These are phyloP conservation scores for Hylaeus volcanicus DNA, from an alignment of 1,140 invertebrate genomes.

Conservation along the genomic window DNA sequence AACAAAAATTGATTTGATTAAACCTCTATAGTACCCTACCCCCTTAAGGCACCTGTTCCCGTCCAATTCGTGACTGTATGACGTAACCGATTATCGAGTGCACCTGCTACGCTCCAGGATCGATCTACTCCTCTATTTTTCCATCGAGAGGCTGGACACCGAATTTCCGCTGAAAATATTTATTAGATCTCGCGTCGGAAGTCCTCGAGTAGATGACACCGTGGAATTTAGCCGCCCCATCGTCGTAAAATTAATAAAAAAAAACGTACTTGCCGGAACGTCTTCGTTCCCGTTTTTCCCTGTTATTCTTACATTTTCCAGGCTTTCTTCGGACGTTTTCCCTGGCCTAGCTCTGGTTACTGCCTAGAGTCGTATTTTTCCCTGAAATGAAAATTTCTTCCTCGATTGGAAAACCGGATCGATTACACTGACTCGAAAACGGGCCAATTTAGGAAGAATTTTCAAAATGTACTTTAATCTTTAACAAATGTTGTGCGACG, in stretches of 20 bases:
- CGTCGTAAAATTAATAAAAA: slow-evolving; percentile 56
- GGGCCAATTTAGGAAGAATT: no score
- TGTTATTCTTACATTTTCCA: neutral
- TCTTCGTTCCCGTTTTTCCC: neutral
- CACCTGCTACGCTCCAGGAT: slow-evolving; percentile 58
- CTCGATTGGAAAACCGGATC: no score
- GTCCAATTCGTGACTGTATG: slow-evolving; percentile 47
- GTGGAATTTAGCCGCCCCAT: slow-evolving; percentile 9
- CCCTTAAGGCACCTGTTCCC: slow-evolving; percentile 45
- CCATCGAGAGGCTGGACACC: neutral
- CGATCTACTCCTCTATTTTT: slow-evolving; percentile 28
- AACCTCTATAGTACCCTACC: neutral
- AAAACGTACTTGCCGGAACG: slow-evolving; percentile 39
- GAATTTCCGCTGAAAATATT: slow-evolving; percentile 56
- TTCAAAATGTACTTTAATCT: no score
- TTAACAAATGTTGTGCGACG: no score
- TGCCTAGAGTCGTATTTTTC: no score
- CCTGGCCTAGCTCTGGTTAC: no score
- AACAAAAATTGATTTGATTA: no score
- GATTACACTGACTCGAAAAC: no score
- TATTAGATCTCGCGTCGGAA: slow-evolving; percentile 42
- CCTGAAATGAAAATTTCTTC: no score
- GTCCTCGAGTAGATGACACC: slow-evolving; percentile 23
- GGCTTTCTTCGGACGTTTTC: no score
- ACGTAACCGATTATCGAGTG: slow-evolving; percentile 60